Conservation (phyloP, 2,797 vertebrate species). For the Notolepis coatsorum region DNA sequence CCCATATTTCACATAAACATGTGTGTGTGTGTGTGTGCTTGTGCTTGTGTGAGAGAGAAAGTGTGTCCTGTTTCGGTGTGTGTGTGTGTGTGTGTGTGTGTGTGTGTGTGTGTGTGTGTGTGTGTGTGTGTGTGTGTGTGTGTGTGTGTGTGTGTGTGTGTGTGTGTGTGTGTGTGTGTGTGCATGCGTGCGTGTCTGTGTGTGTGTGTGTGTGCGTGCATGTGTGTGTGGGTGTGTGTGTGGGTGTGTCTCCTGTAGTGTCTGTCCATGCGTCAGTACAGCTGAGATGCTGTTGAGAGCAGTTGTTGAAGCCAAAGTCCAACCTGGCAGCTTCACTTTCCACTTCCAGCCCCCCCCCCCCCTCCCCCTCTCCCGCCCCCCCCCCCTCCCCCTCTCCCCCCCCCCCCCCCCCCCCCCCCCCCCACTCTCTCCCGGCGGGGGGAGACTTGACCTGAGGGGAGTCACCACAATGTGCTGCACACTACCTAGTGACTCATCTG, state of each 20-base stretch:
- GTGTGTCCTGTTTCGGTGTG: too few species aligned
- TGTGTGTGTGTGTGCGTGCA: conserved; percentile 20
- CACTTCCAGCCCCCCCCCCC: conserved; percentile 69
- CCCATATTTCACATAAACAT: too few species aligned
- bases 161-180: conserved; percentile 3
- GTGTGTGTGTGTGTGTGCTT: too few species aligned
- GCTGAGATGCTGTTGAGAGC: conserved; percentile 72
- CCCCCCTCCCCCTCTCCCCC: too few species aligned
- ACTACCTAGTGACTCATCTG: conserved; percentile 56
- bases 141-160: background rate
- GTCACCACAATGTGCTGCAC: conserved; percentile 64
- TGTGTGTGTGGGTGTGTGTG: conserved; percentile 50
- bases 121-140: background rate
- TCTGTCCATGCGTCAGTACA: background rate
- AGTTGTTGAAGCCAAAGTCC: conserved; percentile 68
- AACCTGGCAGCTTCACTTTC: conserved; percentile 76
- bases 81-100: background rate
- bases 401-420: too few species aligned
- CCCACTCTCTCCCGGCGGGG: too few species aligned
- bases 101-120: background rate
- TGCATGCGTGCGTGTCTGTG: conserved; percentile 21
- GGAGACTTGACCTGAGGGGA: conserved; percentile 69
- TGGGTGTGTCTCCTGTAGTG: conserved; percentile 54
- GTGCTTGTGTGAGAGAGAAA: too few species aligned
- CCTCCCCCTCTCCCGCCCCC: too few species aligned